Conservation (phyloP, 2,797 vertebrate species). For the Onychomys arenicola region DNA sequence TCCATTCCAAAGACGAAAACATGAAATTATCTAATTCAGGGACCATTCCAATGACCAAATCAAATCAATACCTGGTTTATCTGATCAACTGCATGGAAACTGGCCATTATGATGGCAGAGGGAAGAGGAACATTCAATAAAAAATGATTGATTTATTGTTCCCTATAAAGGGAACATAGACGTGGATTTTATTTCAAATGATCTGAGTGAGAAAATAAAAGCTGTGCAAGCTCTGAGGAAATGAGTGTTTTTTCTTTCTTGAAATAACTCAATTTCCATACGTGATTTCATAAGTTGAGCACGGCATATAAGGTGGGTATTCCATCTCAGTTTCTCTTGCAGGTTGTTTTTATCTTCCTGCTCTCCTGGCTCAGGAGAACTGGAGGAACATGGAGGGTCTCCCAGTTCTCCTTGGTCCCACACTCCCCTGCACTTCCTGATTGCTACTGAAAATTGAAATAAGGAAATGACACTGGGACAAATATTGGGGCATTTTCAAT, state of each 20-base stretch:
- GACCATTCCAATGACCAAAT: constrained; percentile 69
- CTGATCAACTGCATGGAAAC: constrained; percentile 70
- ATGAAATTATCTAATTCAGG: constrained; percentile 62
- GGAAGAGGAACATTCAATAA: constrained; percentile 45
- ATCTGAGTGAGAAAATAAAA: constrained; percentile 61
- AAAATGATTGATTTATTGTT: constrained; percentile 57
- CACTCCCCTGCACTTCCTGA: constrained; percentile 55
- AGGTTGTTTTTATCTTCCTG: background rate
- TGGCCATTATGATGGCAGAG: constrained; percentile 58
- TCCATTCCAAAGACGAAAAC: constrained; percentile 65
- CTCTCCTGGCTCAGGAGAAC: background rate
- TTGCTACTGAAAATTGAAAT: constrained; percentile 57
- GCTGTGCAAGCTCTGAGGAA: constrained; percentile 38
- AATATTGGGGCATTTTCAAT: constrained; percentile 31
- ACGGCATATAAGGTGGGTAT: background rate
- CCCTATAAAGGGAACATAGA: constrained; percentile 30
- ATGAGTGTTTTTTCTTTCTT: constrained; percentile 53
- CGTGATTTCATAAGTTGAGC: constrained; percentile 46
- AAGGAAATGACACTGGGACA: constrained; percentile 33
- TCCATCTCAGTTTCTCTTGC: background rate
- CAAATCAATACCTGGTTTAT: constrained; percentile 68
- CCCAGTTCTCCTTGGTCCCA: constrained; percentile 56
- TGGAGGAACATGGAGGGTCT: constrained; percentile 59
- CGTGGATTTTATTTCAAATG: constrained; percentile 57
- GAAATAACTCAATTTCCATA: constrained; percentile 50